Percentiles rank a stretch among this genome's conserved stretches.
These are phyloP conservation scores for Holothuria leucospilota DNA, from an alignment of 53 echinoderm and acorn worm genomes.

Conservation along the genomic window DNA sequence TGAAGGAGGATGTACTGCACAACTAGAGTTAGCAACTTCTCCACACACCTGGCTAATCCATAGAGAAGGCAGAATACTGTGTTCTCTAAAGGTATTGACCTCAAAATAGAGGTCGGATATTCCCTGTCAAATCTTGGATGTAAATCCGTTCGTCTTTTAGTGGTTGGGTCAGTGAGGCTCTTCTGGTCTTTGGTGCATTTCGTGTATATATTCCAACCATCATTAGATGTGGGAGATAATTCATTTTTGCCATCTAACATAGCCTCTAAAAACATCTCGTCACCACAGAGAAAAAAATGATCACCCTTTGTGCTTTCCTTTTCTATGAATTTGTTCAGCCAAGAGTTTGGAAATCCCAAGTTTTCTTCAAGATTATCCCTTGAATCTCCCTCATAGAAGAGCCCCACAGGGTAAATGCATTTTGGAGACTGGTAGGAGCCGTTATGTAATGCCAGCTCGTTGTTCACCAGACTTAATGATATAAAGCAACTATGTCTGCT, in stretches of 20 bases:
- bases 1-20: conserved; percentile 49
- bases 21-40: conserved; percentile 65
- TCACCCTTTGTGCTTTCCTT: not conserved
- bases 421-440: conserved; percentile 66
- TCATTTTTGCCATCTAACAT: conserved; percentile 69
- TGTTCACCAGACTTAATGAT: conserved; percentile 58
- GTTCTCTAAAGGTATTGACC: conserved; percentile 57
- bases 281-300: conserved; percentile 63
- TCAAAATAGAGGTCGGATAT: conserved; percentile 57
- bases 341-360: conserved; percentile 12
- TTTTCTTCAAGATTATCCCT: conserved; percentile 80
- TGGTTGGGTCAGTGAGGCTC: conserved; percentile 15
- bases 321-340: not conserved
- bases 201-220: conserved; percentile 22
- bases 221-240: not conserved
- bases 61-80: conserved; percentile 62
- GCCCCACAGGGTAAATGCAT: conserved; percentile 54
- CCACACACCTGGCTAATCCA: conserved; percentile 66
- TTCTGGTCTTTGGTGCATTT: conserved; percentile 50
- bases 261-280: conserved; percentile 73
- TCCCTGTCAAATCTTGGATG: conserved; percentile 45
- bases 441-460: conserved; percentile 50
- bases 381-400: conserved; percentile 80
- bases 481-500: conserved; percentile 62
- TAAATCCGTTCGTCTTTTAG: conserved; percentile 56